A percentile compares a stretch with the other conserved stretches of the same genome.
phyloP scores from a whole-genome alignment of 2,113 vertebrate species.

The Syrrhaptes paradoxus region DNA sequence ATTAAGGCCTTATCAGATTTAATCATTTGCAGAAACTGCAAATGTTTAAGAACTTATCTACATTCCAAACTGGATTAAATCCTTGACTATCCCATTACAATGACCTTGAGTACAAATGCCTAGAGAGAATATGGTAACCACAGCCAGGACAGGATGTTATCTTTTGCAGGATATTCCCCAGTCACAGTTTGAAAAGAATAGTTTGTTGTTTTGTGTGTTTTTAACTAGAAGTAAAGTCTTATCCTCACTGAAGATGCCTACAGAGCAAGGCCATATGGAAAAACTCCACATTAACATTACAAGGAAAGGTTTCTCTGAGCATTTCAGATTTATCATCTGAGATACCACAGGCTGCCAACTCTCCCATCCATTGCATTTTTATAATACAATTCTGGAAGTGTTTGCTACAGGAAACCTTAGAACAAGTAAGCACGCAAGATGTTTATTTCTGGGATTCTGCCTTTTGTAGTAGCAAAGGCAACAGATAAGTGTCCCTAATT shows the following conservation, averaged over 20 bases:
- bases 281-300: not conserved
- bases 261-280: not conserved
- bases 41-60: not conserved
- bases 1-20: not conserved
- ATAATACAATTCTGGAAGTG: not conserved
- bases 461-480: not conserved
- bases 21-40: not conserved
- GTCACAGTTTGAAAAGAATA: not conserved
- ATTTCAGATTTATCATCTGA: not conserved
- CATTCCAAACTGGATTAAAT: not conserved
- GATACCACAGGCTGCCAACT: not conserved
- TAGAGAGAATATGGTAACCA: not conserved
- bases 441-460: not conserved
- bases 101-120: not conserved
- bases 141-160: not conserved
- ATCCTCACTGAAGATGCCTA: not conserved
- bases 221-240: not conserved
- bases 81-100: not conserved
- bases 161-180: not conserved
- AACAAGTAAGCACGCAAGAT: not conserved
- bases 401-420: not conserved
- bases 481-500: not conserved
- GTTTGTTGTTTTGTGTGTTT: rapidly evolving
- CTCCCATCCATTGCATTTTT: not conserved
- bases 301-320: not conserved